Evolutionary conservation across 1,140 invertebrate genomes (phyloP), one percentile per base, ranked within the genome.

Genomic region (Drosophila athabasca): DNA sequence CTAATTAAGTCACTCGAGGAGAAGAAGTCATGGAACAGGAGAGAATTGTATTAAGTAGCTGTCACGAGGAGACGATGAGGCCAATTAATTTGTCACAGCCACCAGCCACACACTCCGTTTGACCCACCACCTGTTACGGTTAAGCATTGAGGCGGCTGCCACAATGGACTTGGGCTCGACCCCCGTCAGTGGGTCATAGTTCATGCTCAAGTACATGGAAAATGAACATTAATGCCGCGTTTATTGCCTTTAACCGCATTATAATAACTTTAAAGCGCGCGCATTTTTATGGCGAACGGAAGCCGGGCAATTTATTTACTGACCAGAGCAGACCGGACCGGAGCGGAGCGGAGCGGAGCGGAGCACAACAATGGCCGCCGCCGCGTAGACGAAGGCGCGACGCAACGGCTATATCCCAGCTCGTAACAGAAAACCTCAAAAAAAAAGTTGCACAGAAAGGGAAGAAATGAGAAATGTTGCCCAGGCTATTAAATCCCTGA

Each of bases 231-330:
- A 90, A 90, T 88, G 69, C 66, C 59, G 62, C 79, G 76, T 90
- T 90, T 79, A 90, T 90, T 85, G 77, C 80, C 81, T 65, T 85
- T 85, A 85, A 90, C 78, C 83, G 68, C 78, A 90, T 82, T 90
- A 89, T 88, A 87, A 90, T 82, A 79, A 89, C 78, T 79, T 90
- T 90, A 90, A 85, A 88, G 67, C 78, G 59, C 64, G 53, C 64
- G 53, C 69, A 62, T 58, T 72, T 87, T 87, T 65, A 87, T 79
- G 75, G 82, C 78, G 44, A 70, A 54, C 67, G 71, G 71, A 88
- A 88, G 79, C 75, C 53, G 78, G 75, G 60, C 84, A 76, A 88
- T 87, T 87, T 87, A 87, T 88, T 82, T 82, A 71, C 70, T 77
- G 77, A 67, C 67, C 78, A 48, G 52, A 24, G 2, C 24, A 3